A percentile compares a stretch with the other conserved stretches of the same genome.
Conservation (phyloP, 2,113 vertebrate genomes). For the Misgurnus mizolepis region DNA sequence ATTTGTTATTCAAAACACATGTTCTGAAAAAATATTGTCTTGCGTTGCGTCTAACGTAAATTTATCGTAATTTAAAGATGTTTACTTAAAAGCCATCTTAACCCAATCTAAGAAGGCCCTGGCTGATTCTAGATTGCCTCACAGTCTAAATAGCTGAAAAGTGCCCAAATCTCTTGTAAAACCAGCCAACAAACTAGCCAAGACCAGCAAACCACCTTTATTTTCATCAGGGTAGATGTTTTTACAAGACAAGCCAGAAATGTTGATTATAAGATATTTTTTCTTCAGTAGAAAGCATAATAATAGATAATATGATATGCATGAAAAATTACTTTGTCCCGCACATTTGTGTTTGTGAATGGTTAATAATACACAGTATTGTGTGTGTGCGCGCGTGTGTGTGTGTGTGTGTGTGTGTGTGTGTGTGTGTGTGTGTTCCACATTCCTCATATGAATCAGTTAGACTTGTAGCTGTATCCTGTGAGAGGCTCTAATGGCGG, state of each 20-base stretch:
- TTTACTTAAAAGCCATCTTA: too few relatives aligned
- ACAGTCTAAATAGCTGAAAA: not conserved
- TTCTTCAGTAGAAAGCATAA: too few relatives aligned
- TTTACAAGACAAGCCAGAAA: not conserved
- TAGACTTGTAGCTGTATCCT: slow-evolving; percentile 71
- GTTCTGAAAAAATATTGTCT: too few relatives aligned
- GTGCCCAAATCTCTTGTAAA: not conserved
- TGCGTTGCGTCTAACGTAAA: too few relatives aligned
- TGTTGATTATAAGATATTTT: too few relatives aligned
- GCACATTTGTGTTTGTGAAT: slow-evolving; percentile 22
- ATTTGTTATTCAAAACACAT: too few relatives aligned
- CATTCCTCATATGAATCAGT: slow-evolving; percentile 70
- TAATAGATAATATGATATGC: too few relatives aligned
- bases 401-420: too few relatives aligned
- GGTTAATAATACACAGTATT: not conserved
- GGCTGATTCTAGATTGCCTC: too few relatives aligned
- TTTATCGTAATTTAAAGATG: too few relatives aligned
- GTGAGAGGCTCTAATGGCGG: slow-evolving; percentile 68
- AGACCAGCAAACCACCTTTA: slow-evolving; percentile 16
- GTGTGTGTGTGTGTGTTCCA: slow-evolving; percentile 58
- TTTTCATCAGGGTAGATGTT: slow-evolving; percentile 30
- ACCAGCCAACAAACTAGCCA: not conserved
- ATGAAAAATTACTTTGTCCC: slow-evolving; percentile 8
- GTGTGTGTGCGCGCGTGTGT: too few relatives aligned
- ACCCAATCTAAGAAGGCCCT: too few relatives aligned